A percentile compares a stretch with the other conserved stretches of the same genome.
These are phyloP conservation scores for Caerostris extrusa DNA, from an alignment of 1,140 invertebrate species.

Conservation along the genomic window DNA sequence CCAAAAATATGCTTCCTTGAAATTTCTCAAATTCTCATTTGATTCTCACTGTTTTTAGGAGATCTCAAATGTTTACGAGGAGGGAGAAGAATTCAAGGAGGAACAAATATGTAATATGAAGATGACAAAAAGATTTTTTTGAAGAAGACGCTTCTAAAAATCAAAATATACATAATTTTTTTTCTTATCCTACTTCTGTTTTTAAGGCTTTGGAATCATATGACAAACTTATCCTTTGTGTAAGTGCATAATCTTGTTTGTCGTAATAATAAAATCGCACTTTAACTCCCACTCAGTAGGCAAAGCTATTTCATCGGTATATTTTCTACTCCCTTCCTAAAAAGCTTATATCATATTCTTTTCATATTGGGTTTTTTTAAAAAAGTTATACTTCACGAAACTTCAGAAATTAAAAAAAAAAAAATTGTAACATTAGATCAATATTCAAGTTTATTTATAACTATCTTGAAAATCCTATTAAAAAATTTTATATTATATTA, in stretches of 20 bases:
- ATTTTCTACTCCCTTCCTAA: too few relatives aligned
- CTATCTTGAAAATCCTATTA: too few relatives aligned
- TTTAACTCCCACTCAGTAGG: too few relatives aligned
- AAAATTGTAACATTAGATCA: too few relatives aligned
- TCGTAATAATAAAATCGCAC: too few relatives aligned
- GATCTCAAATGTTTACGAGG: constrained; percentile 14
- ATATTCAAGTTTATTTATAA: too few relatives aligned
- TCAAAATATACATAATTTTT: not conserved
- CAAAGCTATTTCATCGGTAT: too few relatives aligned
- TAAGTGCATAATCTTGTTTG: not conserved
- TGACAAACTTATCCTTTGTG: not conserved
- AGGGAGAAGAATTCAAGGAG: not conserved
- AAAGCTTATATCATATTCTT: too few relatives aligned
- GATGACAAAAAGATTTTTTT: not conserved
- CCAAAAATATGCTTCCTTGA: not conserved
- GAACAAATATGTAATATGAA: not conserved
- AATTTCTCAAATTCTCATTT: not conserved
- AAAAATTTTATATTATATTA: too few relatives aligned
- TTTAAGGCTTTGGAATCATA: not conserved
- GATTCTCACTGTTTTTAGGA: not conserved
- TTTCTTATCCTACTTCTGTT: not conserved
- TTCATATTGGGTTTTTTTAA: too few relatives aligned
- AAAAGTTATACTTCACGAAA: too few relatives aligned
- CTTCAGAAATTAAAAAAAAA: too few relatives aligned
- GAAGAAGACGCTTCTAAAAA: not conserved